Evolutionary conservation across 2,888 invertebrate species (phyloP).

Genomic region (Rhingia campestris): DNA sequence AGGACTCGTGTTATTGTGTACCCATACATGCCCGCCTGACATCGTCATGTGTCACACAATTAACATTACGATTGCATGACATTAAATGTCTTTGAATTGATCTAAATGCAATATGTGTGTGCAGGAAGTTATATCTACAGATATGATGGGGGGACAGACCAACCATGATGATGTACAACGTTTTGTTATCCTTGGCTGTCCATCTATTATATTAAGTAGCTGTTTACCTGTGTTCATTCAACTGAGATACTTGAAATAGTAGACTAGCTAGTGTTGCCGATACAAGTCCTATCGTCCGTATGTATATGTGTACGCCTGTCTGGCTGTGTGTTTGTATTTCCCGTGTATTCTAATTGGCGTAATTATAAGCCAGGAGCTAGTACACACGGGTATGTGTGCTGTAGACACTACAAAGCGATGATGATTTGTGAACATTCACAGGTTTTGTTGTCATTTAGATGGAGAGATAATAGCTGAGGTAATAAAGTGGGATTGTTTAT

Average conservation of each 20-base stretch:
- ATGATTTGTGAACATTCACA: conserved; percentile 74
- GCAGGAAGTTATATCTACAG: conserved; percentile 22
- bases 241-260: conserved; percentile 39
- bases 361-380: conserved; percentile 64
- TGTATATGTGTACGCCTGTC: not conserved
- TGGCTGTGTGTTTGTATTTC: conserved; percentile 14
- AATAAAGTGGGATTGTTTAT: conserved; percentile 73
- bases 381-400: conserved; percentile 5
- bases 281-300: not conserved
- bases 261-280: not conserved
- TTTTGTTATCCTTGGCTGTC: conserved; percentile 66
- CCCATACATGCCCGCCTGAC: conserved; percentile 15
- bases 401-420: conserved; percentile 54
- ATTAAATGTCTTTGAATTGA: conserved; percentile 74
- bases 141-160: conserved; percentile 3
- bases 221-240: conserved; percentile 66
- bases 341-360: conserved; percentile 71
- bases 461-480: conserved; percentile 71
- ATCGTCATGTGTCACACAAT: conserved; percentile 66
- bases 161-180: conserved; percentile 45
- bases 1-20: not conserved
- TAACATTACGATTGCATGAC: conserved; percentile 74
- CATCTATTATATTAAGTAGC: conserved; percentile 57
- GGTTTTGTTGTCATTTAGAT: conserved; percentile 73
- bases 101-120: conserved; percentile 59